phyloP scores from a whole-genome alignment of 2,797 vertebrate species.

The Borostomias antarcticus region DNA sequence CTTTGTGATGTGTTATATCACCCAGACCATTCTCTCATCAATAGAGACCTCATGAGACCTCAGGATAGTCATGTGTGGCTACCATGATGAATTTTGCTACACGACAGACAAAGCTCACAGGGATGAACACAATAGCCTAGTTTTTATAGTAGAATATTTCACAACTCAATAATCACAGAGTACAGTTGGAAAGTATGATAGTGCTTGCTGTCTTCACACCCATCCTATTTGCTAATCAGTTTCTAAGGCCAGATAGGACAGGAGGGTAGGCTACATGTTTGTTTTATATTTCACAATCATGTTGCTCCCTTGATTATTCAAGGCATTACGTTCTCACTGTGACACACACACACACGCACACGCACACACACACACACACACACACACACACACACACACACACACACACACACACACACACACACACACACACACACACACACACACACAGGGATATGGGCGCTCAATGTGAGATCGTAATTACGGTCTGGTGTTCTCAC shows the following conservation, averaged over 20 bases:
- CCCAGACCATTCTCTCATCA: too few species aligned
- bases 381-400: not conserved
- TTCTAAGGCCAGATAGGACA: too few species aligned
- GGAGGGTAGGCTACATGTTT: not conserved
- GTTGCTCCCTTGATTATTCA: not conserved
- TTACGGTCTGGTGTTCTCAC: constrained; percentile 2
- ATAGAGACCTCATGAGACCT: not conserved
- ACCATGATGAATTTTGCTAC: too few species aligned
- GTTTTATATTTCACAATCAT: not conserved
- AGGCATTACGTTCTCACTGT: not conserved
- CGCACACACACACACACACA: not conserved
- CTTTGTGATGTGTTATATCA: not conserved
- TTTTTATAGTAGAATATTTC: too few species aligned
- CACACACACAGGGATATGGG: not conserved
- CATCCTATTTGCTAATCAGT: too few species aligned
- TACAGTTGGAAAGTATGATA: too few species aligned
- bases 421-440: not conserved
- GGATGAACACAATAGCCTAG: too few species aligned
- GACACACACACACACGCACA: not conserved
- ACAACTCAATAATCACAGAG: too few species aligned
- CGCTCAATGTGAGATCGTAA: not conserved
- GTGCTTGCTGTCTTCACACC: too few species aligned
- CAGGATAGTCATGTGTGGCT: not conserved
- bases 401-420: not conserved
- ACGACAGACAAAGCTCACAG: too few species aligned